These are phyloP conservation scores for Dorcus hopei DNA, from an alignment of 2,888 invertebrate species.

Conservation along the genomic window DNA sequence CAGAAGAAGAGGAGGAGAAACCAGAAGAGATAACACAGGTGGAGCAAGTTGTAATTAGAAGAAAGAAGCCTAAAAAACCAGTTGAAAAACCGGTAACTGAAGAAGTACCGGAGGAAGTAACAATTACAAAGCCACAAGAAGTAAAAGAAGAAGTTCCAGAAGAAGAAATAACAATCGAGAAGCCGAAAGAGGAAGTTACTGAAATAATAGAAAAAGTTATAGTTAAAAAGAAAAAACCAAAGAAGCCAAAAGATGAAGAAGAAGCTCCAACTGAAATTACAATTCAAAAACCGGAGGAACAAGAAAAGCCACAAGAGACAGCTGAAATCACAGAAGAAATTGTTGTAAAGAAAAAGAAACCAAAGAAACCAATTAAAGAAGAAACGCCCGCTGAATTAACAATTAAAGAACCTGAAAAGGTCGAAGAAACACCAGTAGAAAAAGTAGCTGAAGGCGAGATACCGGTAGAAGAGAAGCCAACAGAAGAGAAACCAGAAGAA, in stretches of 20 bases:
- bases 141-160: slow-evolving; percentile 38
- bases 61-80: slow-evolving; percentile 16
- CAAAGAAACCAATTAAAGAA: slow-evolving; percentile 23
- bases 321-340: slow-evolving; percentile 37
- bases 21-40: slow-evolving; percentile 33
- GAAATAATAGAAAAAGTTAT: slow-evolving; percentile 33
- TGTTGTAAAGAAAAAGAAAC: slow-evolving; percentile 39
- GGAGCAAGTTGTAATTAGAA: slow-evolving; percentile 35
- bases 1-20: slow-evolving; percentile 41
- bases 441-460: slow-evolving; percentile 26
- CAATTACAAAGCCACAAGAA: slow-evolving; percentile 41
- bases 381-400: slow-evolving; percentile 13
- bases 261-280: slow-evolving; percentile 25
- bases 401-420: slow-evolving; percentile 14
- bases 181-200: slow-evolving; percentile 26
- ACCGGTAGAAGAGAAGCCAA: slow-evolving; percentile 8
- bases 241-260: slow-evolving; percentile 36
- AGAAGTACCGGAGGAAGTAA: slow-evolving; percentile 24
- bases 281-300: slow-evolving; percentile 38
- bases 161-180: slow-evolving; percentile 28
- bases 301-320: slow-evolving; percentile 37
- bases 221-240: slow-evolving; percentile 44
- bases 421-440: slow-evolving; percentile 34
- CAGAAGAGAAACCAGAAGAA: slow-evolving; percentile 9
- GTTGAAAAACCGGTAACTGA: slow-evolving; percentile 29